These are phyloP conservation scores for Heterodera schachtii DNA, from an alignment of 1,140 invertebrate species.

Conservation along the genomic window DNA sequence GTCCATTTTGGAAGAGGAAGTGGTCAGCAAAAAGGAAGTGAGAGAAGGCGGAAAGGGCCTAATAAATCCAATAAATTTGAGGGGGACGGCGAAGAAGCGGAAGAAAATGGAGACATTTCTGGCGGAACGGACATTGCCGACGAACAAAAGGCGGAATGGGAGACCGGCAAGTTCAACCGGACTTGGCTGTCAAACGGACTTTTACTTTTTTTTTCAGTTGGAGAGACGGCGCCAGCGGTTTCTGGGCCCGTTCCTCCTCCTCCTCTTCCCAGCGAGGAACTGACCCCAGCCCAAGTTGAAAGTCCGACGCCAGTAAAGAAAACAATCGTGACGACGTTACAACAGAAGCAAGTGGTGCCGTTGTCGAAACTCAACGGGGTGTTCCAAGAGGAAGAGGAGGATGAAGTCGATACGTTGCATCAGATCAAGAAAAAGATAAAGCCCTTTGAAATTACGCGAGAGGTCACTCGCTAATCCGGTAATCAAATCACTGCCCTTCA, in stretches of 20 bases:
- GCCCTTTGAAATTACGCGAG: constrained; percentile 51
- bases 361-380: constrained; percentile 35
- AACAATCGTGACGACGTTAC: constrained; percentile 75
- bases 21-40: constrained; percentile 62
- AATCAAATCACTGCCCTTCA: neutral
- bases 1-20: constrained; percentile 77
- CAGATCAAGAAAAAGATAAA: constrained; percentile 71
- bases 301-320: constrained; percentile 22
- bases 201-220: constrained; percentile 1
- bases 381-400: constrained; percentile 60
- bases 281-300: neutral
- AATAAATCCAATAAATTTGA: neutral
- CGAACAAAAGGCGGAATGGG: neutral
- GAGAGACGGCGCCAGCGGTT: neutral
- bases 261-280: neutral
- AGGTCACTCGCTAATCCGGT: constrained; percentile 23
- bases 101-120: neutral
- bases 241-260: neutral
- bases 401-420: constrained; percentile 75
- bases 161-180: neutral
- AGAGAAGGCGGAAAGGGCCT: neutral
- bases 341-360: constrained; percentile 30
- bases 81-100: neutral
- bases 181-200: too few species aligned
- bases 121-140: neutral